These are phyloP conservation scores for Poecile atricapillus DNA, from an alignment of 2,113 vertebrate species.

Conservation along the genomic window DNA sequence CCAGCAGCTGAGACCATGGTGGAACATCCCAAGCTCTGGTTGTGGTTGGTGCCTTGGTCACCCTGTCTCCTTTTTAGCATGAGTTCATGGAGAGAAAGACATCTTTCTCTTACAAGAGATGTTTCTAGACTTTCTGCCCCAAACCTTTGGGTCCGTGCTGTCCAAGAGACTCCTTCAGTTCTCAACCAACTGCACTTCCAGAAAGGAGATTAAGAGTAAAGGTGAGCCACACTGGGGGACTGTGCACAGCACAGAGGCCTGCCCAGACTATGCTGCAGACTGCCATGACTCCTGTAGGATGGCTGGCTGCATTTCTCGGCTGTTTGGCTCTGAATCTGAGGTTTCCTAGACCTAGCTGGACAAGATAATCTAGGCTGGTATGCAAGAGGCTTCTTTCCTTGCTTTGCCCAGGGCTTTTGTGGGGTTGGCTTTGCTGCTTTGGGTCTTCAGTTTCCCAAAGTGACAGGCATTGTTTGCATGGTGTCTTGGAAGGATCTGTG, in stretches of 20 bases:
- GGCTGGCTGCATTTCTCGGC: neutral
- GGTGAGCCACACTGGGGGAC: neutral
- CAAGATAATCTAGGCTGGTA: neutral
- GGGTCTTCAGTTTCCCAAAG: neutral
- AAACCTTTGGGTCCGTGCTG: neutral
- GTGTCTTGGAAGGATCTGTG: neutral
- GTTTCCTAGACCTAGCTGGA: neutral
- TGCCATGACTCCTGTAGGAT: neutral
- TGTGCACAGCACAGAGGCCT: neutral
- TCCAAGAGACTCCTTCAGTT: neutral
- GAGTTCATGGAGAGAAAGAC: neutral
- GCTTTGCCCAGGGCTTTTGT: neutral
- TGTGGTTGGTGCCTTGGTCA: accelerated
- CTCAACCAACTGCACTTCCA: neutral
- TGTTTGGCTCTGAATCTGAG: neutral
- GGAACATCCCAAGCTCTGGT: neutral
- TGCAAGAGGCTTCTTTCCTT: neutral
- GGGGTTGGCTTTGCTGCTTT: neutral
- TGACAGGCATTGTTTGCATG: neutral
- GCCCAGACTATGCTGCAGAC: neutral
- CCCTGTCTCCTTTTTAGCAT: neutral
- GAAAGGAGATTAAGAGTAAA: neutral
- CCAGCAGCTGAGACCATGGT: neutral
- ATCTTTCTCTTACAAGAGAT: neutral
- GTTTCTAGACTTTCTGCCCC: neutral